Evolutionary conservation across 1,140 invertebrate genomes (phyloP).

Genomic region (Hirudo medicinalis): DNA sequence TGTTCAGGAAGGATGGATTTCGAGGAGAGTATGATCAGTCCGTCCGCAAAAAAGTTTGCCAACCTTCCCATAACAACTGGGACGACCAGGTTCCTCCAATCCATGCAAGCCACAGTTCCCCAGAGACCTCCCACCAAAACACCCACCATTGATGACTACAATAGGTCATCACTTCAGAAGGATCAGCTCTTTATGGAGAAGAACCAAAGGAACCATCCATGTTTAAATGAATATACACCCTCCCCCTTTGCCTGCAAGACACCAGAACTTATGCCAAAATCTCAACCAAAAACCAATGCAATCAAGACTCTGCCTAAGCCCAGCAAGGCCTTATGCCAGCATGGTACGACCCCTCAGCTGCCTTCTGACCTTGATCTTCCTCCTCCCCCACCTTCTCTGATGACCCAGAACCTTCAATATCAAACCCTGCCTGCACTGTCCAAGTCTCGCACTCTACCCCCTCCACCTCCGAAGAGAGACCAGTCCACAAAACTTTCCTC

Average conservation of each 20-base stretch:
- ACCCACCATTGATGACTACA: background rate
- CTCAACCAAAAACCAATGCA: background rate
- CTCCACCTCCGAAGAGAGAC: slow-evolving; percentile 2
- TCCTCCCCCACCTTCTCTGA: background rate
- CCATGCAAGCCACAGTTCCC: background rate
- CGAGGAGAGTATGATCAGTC: background rate
- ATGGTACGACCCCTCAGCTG: background rate
- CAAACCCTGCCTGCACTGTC: background rate
- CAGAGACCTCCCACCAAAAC: background rate
- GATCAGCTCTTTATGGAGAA: background rate
- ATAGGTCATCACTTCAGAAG: background rate
- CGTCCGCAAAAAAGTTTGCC: background rate
- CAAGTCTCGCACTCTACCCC: slow-evolving; percentile 7
- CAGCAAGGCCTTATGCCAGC: background rate
- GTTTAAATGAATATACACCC: background rate
- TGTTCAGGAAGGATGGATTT: background rate
- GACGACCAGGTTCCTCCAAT: slow-evolving; percentile 3
- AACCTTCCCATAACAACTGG: background rate
- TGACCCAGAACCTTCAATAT: background rate
- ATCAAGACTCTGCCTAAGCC: slow-evolving; percentile 8
- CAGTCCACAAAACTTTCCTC: slow-evolving; percentile 4
- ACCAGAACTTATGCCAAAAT: background rate
- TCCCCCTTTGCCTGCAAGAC: background rate
- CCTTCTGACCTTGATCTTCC: background rate
- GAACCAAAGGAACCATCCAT: background rate